Evolutionary conservation across 2,797 vertebrate genomes (phyloP), one percentile per base, ranked within the genome.

Genomic region (Hippocampus kuda): DNA sequence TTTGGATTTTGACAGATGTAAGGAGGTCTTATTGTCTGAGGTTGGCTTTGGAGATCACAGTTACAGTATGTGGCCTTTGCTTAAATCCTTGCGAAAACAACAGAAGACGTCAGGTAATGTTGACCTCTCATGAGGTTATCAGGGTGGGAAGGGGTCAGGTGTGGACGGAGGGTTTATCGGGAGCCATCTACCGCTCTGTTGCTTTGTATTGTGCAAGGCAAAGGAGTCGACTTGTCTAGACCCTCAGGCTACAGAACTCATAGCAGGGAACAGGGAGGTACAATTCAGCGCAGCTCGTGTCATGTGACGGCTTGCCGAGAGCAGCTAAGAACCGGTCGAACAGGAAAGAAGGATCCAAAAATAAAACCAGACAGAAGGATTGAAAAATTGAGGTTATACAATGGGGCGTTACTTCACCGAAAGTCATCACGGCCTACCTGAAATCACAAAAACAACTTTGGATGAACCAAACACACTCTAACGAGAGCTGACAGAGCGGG

Each of bases 221-320:
- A 13, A 61, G 74, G 81, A 88, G 85, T 85, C 85, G 38, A 80
- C 73, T 54, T 75, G 84, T 86, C 85, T 85, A 69, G 71, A 76
- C 81, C 84, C 64, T 81, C 38, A 66, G 84, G 85, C 84, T 72
- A 65, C 48, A 74, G 70, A 71, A 71, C 70, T 65, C 63, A 44
- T 44, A 82, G 68, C 70, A 77, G 49, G 67, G 57, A 57, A 70
- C 68, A 53, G 76, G 75, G 75, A 83, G 78, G 77, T 76, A 66
- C 59, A 41, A 56, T 57, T 63, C 63, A 42, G 24, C 62, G 65
- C 34, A 34, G 62, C 44, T 53, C 75, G 61, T 75, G 68, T 68
- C 46, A 38, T 41, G 68, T 62, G 44, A 61, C 18, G 15, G 1
- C 53, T 24, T 42, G 44, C 27, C 71, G 70, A 71, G 72, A 68